Evolutionary conservation across 1,140 invertebrate genomes (phyloP), one percentile per base, ranked within the genome.

Genomic region (Diabrotica virgifera): DNA sequence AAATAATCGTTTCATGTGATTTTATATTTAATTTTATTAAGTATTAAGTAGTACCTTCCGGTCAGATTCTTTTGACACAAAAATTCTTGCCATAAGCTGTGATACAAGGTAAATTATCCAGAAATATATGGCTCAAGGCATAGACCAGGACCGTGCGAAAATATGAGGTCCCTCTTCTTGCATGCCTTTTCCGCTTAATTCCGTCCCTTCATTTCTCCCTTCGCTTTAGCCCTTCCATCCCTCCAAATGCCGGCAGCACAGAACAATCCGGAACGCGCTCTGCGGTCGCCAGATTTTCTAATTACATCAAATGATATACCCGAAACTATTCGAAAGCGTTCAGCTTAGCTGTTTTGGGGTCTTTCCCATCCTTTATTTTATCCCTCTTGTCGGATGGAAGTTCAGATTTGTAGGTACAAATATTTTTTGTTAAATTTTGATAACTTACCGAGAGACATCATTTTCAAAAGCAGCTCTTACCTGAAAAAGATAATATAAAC

Each of bases 261-360:
- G 62, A 68, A 61, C 66, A 65, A 61, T 65, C 60, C 55, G 55
- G 64, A 54, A 46, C 67, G 56, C 37, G 52, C 67, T 57, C 62
- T 65, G 67, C 64, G 67, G 67, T 69, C 64, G 67, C 67, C 67
- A 69, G 67, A 69, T 69, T 69, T 69, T 69, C 64, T 69, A 69
- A 69, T 69, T 69, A 69, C 67, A 66, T 65, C 64, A 69, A 69
- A 69, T 69, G 67, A 69, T 69, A 69, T 64, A 66, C 56, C 56
- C 40, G 67, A 69, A 69, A 69, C 67, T 69, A 69, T 69, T 69
- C 51, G 13, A 60, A 61, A 62, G 64, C 62, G 64, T 46, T 46
- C 40, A 46, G 40, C 40, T 46, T 46, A 46, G 8, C 40, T n/a
- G 40, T 8, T 46, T 8, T 46, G 40, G 40, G 40, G n/a, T 46